Evolutionary conservation across 2,888 invertebrate genomes (phyloP).

Genomic region (Caenorhabditis zanzibari): DNA sequence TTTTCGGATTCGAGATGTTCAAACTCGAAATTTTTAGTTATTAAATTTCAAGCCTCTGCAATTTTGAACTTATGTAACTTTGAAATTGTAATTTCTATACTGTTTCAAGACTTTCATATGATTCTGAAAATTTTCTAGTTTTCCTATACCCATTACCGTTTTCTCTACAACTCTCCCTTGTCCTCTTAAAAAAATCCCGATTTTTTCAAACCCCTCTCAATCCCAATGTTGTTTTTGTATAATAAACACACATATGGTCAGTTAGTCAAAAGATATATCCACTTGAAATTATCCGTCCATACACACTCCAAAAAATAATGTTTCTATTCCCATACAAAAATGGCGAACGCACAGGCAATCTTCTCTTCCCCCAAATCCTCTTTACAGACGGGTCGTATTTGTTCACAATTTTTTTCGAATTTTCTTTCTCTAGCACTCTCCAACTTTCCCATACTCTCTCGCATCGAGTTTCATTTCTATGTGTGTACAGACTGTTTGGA

Average conservation of each 20-base stretch:
- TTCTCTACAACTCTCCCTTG: no score
- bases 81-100: no score
- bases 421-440: slow-evolving; percentile 7
- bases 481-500: slow-evolving; percentile 18
- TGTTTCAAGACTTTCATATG: no score
- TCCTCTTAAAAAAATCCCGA: no score
- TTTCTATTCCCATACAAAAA: slow-evolving; percentile 16
- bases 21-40: no score
- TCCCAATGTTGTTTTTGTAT: background rate
- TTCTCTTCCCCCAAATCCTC: slow-evolving; percentile 16
- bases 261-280: slow-evolving; percentile 7
- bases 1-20: no score
- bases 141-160: no score
- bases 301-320: background rate
- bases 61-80: no score
- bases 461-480: slow-evolving; percentile 16
- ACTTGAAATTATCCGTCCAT: slow-evolving; percentile 7
- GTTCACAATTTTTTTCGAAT: slow-evolving; percentile 11
- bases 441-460: background rate
- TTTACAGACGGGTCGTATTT: slow-evolving; percentile 30
- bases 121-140: no score
- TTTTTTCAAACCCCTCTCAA: background rate
- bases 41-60: no score
- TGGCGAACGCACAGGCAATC: background rate
- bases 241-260: slow-evolving; percentile 24